Conservation (phyloP, 2,888 invertebrate species). For the Apodemia duryi region DNA sequence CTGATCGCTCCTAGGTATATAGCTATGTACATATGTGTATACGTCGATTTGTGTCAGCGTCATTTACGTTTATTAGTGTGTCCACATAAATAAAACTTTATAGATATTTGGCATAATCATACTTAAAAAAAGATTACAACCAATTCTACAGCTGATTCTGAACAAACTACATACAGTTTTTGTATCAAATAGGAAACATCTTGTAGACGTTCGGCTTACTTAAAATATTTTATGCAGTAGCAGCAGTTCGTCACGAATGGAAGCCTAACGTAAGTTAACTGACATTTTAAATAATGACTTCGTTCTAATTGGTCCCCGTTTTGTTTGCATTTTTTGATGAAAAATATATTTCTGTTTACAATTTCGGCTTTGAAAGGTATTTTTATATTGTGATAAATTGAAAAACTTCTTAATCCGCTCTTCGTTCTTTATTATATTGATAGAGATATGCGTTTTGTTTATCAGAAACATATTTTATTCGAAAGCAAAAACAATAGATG, state of each 20-base stretch:
- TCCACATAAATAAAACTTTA: too few species aligned
- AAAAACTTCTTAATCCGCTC: constrained; percentile 6
- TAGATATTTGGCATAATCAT: too few species aligned
- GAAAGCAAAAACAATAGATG: not conserved
- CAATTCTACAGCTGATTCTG: too few species aligned
- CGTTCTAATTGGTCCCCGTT: constrained; percentile 6
- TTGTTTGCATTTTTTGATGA: constrained; percentile 8
- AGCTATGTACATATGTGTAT: too few species aligned
- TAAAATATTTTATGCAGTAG: too few species aligned
- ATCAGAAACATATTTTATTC: constrained; percentile 1
- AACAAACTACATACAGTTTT: too few species aligned
- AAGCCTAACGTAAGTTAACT: not conserved
- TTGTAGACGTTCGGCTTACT: too few species aligned
- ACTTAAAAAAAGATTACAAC: too few species aligned
- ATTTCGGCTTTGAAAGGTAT: not conserved
- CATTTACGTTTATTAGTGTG: too few species aligned
- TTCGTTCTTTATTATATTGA: not conserved
- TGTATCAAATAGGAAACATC: too few species aligned
- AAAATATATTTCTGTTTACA: constrained; percentile 4
- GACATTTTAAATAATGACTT: constrained; percentile 11
- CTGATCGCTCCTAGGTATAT: too few species aligned
- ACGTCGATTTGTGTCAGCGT: too few species aligned
- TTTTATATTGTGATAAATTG: constrained; percentile 5
- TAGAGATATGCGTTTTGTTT: not conserved
- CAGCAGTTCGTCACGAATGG: not conserved